Base-by-base conservation (phyloP, 2,797 vertebrate species). In the Molothrus aeneus region DNA sequence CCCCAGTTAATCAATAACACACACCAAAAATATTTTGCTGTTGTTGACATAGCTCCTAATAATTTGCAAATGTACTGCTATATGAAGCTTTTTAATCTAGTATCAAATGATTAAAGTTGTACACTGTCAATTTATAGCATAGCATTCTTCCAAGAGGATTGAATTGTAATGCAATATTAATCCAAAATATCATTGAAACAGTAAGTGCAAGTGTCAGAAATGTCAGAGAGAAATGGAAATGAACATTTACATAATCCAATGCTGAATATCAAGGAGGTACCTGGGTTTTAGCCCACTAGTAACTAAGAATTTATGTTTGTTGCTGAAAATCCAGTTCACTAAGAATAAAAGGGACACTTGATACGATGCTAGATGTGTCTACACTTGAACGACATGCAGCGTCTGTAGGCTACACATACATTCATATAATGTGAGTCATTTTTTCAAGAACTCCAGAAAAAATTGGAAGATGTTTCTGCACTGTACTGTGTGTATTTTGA, bases 91-190 rank as follows among this genome's bases (percentile, higher is more conserved):
- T 88, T 94, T 77, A 73, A 87, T 85, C 77, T 74, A 64, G 26
- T 87, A 60, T 85, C 53, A 81, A 73, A 89, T 89, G 5, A 71
- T 92, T 92, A 57, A 57, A 70, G 28, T 74, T 80, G 53, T 70
- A 59, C 54, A 31, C 68, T 81, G 48, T 56, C 73, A 70, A 64
- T 72, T 89, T 92, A 72, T 86, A 80, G 72, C 84, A 69, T 82
- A 87, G 85, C n/a, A 29, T 80, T 88, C 38, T 77, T 81, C 71
- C 78, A 90, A 93, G 82, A 95, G 81, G 90, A 95, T 95, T 96
- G 85, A 90, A 51, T 78, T 91, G 68, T 68, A 91, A 32, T 84
- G 48, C 48, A 57, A 66, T 90, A 7, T 86, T 79, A 94, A 90
- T 90, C 63, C 81, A 72, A 94, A 87, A 80, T 73, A 26, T 15